phyloP scores from a whole-genome alignment of 2,113 vertebrate genomes.

The Todiramphus chloris region DNA sequence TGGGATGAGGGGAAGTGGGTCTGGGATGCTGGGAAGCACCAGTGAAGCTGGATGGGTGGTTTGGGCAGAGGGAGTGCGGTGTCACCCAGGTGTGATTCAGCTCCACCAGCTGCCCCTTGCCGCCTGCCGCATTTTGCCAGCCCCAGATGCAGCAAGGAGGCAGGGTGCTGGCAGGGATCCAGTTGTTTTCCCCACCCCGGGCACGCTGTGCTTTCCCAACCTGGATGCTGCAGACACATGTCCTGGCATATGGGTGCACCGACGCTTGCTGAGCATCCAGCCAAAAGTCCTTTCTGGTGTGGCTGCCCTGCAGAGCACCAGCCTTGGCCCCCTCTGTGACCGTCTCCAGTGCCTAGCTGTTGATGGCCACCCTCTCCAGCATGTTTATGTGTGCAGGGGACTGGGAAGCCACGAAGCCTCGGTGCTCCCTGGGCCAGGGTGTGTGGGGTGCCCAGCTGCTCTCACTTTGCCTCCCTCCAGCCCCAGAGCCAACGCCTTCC shows the following conservation, averaged over 20 bases:
- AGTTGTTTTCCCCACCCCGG: accelerated
- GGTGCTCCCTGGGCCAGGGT: accelerated
- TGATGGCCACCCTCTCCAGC: not conserved
- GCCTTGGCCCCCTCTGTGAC: accelerated
- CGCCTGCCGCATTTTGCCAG: accelerated
- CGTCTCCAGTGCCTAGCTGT: accelerated
- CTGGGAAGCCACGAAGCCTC: accelerated
- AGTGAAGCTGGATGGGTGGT: accelerated
- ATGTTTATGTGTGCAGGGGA: accelerated
- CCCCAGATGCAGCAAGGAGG: accelerated
- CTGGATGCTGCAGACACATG: accelerated
- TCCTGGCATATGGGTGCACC: accelerated
- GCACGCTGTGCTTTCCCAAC: accelerated
- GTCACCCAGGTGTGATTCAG: not conserved
- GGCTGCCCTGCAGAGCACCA: accelerated
- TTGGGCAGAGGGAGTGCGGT: not conserved
- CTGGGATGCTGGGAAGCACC: not conserved
- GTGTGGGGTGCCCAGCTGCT: not conserved
- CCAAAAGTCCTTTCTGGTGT: not conserved
- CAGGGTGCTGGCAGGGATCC: accelerated
- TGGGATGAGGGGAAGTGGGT: not conserved
- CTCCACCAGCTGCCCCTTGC: not conserved
- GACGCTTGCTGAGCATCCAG: accelerated
- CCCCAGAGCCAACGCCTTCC: not conserved
- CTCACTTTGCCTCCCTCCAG: not conserved